These are phyloP conservation scores for Trinorchestia longiramus DNA, from an alignment of 1,140 invertebrate species.

Conservation along the genomic window DNA sequence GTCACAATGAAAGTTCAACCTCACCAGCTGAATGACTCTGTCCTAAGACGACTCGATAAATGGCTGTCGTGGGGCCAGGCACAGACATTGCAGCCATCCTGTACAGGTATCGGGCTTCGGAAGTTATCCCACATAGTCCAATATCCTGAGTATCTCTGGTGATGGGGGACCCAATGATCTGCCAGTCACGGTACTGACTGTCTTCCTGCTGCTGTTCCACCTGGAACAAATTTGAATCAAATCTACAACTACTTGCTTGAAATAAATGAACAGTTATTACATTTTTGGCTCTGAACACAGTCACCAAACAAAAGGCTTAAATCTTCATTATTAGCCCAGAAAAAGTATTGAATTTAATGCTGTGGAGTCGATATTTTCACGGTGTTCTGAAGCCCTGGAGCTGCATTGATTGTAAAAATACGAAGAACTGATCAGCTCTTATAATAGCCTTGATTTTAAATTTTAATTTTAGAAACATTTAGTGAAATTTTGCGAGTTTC, in stretches of 20 bases:
- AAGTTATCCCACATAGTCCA: constrained; percentile 60
- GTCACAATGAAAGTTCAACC: not conserved
- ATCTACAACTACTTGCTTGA: not conserved
- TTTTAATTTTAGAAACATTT: no score
- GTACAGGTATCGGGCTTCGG: constrained; percentile 56
- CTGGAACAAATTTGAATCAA: not conserved
- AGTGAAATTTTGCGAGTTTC: no score
- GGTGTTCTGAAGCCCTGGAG: no score
- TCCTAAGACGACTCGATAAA: constrained; percentile 60
- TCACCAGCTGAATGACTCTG: not conserved
- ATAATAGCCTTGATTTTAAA: no score
- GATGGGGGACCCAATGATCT: constrained; percentile 58
- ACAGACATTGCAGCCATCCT: constrained; percentile 59
- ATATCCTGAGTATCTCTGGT: constrained; percentile 61
- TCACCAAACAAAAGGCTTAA: not conserved
- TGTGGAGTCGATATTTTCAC: no score
- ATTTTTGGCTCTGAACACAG: not conserved
- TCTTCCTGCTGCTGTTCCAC: constrained; percentile 43
- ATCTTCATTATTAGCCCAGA: not conserved
- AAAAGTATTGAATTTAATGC: no score
- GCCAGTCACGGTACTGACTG: constrained; percentile 38
- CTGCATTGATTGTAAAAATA: no score
- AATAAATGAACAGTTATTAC: not conserved
- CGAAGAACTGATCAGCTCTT: no score
- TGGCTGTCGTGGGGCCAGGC: constrained; percentile 60